Percentiles rank a stretch among this genome's conserved stretches.
Conservation (phyloP, 2,113 vertebrate genomes). For the Mustelus asterias region DNA sequence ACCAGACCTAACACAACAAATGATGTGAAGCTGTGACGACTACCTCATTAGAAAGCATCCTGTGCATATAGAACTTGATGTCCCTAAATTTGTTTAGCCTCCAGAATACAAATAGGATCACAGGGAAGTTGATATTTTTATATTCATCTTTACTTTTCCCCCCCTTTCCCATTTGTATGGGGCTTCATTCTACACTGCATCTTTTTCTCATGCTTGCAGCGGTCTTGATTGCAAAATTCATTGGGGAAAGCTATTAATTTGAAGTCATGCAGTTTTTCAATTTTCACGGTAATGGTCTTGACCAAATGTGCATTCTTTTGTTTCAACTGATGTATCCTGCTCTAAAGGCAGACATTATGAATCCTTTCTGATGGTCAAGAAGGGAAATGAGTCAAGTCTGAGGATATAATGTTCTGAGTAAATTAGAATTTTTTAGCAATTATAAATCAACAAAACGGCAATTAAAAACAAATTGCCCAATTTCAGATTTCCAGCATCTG, state of each 20-base stretch:
- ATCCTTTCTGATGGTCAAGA: background rate
- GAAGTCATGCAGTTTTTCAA: background rate
- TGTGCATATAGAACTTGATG: background rate
- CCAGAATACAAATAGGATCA: constrained; percentile 34
- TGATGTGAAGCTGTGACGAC: background rate
- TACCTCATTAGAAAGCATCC: background rate
- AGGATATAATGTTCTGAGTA: background rate
- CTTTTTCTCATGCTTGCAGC: background rate
- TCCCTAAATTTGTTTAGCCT: constrained; percentile 26
- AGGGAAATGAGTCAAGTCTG: background rate
- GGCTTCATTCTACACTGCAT: background rate
- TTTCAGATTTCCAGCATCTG: background rate
- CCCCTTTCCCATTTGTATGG: background rate
- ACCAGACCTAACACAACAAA: background rate
- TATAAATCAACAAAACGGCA: background rate
- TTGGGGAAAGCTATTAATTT: background rate
- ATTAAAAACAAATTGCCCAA: background rate
- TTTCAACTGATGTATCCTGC: background rate
- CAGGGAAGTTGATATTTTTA: background rate
- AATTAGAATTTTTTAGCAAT: background rate
- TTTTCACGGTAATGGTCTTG: background rate
- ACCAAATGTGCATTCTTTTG: background rate
- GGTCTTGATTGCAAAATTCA: background rate
- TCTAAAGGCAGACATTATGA: background rate
- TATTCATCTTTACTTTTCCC: background rate